These are phyloP conservation scores for Laupala kohalensis DNA, from an alignment of 1,140 invertebrate genomes.

Conservation along the genomic window DNA sequence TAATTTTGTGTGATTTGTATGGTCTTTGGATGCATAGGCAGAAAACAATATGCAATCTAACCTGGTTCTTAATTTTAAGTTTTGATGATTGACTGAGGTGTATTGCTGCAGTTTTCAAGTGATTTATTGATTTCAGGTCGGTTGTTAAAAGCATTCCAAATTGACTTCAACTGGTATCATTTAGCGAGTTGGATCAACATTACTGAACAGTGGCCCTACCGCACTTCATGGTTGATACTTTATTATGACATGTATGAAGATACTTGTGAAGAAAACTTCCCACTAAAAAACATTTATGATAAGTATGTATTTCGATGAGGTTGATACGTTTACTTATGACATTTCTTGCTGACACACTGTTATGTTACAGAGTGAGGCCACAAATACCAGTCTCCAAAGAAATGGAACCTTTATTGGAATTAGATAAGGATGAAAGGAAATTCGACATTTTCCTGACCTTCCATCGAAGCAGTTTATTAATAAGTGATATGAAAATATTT, in stretches of 20 bases:
- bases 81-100: background rate
- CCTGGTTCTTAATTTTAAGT: too few relatives aligned
- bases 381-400: constrained; percentile 75
- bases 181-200: constrained; percentile 95
- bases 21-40: too few relatives aligned
- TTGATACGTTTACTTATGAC: background rate
- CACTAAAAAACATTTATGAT: constrained; percentile 80
- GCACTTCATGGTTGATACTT: constrained; percentile 93
- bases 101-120: background rate
- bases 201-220: constrained; percentile 96
- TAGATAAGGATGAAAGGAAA: constrained; percentile 89
- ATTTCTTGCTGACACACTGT: background rate
- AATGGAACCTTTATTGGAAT: constrained; percentile 72
- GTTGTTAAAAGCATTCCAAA: constrained; percentile 92
- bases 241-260: constrained; percentile 85
- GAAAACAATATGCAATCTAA: too few relatives aligned
- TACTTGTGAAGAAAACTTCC: constrained; percentile 67
- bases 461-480: constrained; percentile 64
- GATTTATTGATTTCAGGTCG: constrained; percentile 48
- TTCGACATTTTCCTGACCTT: constrained; percentile 83
- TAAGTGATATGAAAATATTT: constrained; percentile 85
- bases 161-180: constrained; percentile 98
- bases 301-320: constrained; percentile 51
- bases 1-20: too few relatives aligned
- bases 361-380: constrained; percentile 47